Evolutionary conservation across 2,888 invertebrate species (phyloP).

Genomic region (Spilarctia lutea): DNA sequence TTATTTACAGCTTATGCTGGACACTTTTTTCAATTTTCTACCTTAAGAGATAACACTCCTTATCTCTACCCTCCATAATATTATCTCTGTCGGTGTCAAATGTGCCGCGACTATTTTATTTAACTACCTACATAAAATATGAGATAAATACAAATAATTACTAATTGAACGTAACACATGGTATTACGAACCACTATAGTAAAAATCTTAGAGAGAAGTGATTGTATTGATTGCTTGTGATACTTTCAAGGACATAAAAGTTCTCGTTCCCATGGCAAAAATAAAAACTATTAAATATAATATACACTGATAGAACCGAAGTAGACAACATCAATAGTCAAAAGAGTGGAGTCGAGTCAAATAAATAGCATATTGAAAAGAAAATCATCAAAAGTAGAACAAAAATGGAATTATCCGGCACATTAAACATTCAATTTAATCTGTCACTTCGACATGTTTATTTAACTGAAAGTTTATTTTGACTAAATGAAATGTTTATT

Average conservation of each 20-base stretch:
- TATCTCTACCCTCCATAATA: too few species aligned
- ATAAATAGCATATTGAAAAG: neutral
- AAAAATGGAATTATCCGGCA: neutral
- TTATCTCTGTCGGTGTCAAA: too few species aligned
- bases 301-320: neutral
- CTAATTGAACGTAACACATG: too few species aligned
- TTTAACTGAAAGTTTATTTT: neutral
- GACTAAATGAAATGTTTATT: neutral
- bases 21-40: too few species aligned
- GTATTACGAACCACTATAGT: neutral
- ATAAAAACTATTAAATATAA: neutral
- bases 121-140: too few species aligned
- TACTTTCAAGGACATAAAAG: neutral
- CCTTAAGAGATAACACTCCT: too few species aligned
- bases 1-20: too few species aligned
- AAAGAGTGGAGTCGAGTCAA: neutral
- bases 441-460: neutral
- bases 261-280: neutral
- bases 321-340: neutral
- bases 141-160: too few species aligned
- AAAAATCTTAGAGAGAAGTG: neutral
- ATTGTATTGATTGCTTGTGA: neutral
- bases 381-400: neutral
- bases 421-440: neutral
- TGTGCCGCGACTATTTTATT: too few species aligned